Evolutionary conservation across 2,888 invertebrate genomes (phyloP).

Genomic region (Yponomeuta sedellus): DNA sequence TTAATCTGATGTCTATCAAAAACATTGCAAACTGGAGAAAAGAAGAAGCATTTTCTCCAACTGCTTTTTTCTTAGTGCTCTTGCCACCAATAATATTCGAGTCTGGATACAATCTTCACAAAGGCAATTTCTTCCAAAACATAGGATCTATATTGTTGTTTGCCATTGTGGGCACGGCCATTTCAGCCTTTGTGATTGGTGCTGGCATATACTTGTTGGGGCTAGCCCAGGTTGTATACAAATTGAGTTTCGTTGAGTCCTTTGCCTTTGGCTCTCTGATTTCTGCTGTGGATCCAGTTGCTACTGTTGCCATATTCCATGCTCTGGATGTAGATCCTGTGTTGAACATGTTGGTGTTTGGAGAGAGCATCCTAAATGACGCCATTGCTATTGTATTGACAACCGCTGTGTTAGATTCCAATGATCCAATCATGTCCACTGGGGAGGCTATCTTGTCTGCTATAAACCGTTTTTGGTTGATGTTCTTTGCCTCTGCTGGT

Average conservation of each 20-base stretch:
- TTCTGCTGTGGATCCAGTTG: slow-evolving; percentile 99
- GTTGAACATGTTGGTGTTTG: slow-evolving; percentile 99
- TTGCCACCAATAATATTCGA: slow-evolving; percentile 99
- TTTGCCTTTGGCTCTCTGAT: slow-evolving; percentile 99
- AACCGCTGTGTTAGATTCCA: slow-evolving; percentile 86
- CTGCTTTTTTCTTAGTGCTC: slow-evolving; percentile 96
- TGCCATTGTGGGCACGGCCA: slow-evolving; percentile 97
- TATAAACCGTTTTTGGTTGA: slow-evolving; percentile 92
- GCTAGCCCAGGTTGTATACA: slow-evolving; percentile 92
- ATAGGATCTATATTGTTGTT: slow-evolving; percentile 99
- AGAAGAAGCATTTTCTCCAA: slow-evolving; percentile 98
- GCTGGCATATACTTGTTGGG: slow-evolving; percentile 97
- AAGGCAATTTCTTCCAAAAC: slow-evolving; percentile 97
- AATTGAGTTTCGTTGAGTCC: slow-evolving; percentile 95
- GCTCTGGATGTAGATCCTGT: slow-evolving; percentile 98
- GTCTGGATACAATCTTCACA: slow-evolving; percentile 98
- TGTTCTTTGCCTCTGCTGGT: slow-evolving; percentile 99
- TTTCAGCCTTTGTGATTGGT: slow-evolving; percentile 97
- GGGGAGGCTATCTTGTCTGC: slow-evolving; percentile 92
- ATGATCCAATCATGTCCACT: slow-evolving; percentile 78
- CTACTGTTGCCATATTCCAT: slow-evolving; percentile 98
- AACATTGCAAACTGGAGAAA: slow-evolving; percentile 97
- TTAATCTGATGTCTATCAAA: slow-evolving; percentile 91
- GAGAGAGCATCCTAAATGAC: slow-evolving; percentile 95
- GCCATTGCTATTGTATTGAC: slow-evolving; percentile 98